Evolutionary conservation across 2,113 vertebrate genomes (phyloP), one percentile per base, ranked within the genome.

Genomic region (Trematocara zebra): DNA sequence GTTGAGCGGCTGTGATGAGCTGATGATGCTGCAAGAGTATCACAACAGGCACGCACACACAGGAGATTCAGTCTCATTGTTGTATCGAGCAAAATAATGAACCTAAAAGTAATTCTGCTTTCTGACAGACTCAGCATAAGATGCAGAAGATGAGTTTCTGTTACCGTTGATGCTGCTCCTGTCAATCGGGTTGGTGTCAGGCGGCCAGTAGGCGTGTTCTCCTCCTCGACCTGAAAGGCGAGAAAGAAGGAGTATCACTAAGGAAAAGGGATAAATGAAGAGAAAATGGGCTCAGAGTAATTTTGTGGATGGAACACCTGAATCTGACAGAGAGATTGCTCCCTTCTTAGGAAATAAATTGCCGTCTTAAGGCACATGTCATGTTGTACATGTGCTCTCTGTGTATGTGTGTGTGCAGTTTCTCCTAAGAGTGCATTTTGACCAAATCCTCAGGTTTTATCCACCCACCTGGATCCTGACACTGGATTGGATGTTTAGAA

Each of bases 91-190:
- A 15, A 52, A 42, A 47, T 80, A 87, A 86, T 74, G 6, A 80
- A 33, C 28, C 78, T 35, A 59, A 84, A 82, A 72, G 69, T 20
- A 33, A 47, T 81, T 85, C 4, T 42, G 10, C 47, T 49, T 47
- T 52, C 23, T 78, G 53, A 84, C 20, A 42, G 14, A 67, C 11
- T 74, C 10, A 40, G 64, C 52, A 85, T 49, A 72, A 67, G 14
- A 81, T 54, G 18, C 51, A 82, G 7, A n/a, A 9, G 78, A 28
- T 72, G 83, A 37, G 23, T 6, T 47, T 37, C 23, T 57, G 91
- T 96, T 96, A 99, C 98, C 98, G 2, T 98, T 99, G 57, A 99
- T 95, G 88, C 96, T 98, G 96, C 97, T 98, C 93, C 97, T 96
- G 92, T 99, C 98, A 51, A 99, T 97, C 85, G 96, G 94, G 92